A percentile compares a stretch with the other conserved stretches of the same genome.
Evolutionary conservation across 2,113 vertebrate species (phyloP).

Genomic region (Willisornis vidua): DNA sequence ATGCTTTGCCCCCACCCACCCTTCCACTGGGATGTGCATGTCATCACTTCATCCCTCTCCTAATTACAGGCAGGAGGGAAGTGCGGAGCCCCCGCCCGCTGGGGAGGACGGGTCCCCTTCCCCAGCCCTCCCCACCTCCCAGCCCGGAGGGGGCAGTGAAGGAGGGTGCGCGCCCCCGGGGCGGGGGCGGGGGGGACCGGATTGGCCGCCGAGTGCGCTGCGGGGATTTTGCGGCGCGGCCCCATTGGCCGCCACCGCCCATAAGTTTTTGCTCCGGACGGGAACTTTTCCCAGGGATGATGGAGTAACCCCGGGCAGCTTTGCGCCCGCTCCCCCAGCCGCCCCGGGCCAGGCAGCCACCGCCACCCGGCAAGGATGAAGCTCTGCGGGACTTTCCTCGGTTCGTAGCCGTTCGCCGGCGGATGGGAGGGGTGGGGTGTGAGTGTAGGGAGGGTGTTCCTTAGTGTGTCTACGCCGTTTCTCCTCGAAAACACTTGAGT

Average conservation of each 20-base stretch:
- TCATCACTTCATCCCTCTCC: neutral
- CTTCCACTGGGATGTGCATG: fast-evolving
- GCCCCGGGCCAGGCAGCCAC: neutral
- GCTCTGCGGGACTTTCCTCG: conserved; percentile 90
- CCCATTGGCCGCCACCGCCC: conserved; percentile 78
- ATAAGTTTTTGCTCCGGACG: conserved; percentile 84
- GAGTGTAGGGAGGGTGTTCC: neutral
- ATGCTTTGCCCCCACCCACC: too few species aligned
- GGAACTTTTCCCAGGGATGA: conserved; percentile 81
- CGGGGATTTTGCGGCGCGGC: conserved; percentile 56
- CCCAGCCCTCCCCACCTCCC: neutral
- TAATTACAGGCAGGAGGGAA: neutral
- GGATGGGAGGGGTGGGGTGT: neutral
- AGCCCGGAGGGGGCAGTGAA: neutral
- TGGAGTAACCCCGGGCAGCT: conserved; percentile 71
- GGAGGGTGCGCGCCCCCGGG: neutral
- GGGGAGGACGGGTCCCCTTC: neutral
- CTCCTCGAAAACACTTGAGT: neutral
- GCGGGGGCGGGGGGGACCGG: neutral
- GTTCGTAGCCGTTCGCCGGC: conserved; percentile 75
- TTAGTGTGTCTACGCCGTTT: neutral
- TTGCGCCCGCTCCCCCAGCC: neutral
- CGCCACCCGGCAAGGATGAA: conserved; percentile 81
- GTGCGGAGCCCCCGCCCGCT: neutral
- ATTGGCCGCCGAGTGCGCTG: conserved; percentile 77